These are phyloP conservation scores for Tetheella fluctuosa DNA, from an alignment of 2,888 invertebrate genomes.

Conservation along the genomic window DNA sequence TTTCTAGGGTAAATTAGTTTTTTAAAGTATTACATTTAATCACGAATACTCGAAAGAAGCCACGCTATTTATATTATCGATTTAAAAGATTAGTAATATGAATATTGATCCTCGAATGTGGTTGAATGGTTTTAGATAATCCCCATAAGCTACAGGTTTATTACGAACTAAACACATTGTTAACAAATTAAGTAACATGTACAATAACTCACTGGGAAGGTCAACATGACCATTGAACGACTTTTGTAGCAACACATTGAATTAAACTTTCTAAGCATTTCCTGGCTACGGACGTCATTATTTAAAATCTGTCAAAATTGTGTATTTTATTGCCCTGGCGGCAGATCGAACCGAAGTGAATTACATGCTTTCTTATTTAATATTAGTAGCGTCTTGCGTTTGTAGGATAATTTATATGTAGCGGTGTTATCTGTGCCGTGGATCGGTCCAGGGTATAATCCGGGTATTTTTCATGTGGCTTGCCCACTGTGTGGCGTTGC, in stretches of 20 bases:
- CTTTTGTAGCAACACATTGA: constrained; percentile 58
- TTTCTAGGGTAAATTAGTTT: constrained; percentile 39
- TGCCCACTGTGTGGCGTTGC: constrained; percentile 53
- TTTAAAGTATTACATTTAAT: constrained; percentile 47
- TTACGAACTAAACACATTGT: constrained; percentile 12
- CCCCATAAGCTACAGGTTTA: constrained; percentile 6
- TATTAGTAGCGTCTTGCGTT: constrained; percentile 80
- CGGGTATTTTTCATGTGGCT: constrained; percentile 80
- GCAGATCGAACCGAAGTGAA: constrained; percentile 77
- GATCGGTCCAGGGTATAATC: constrained; percentile 82
- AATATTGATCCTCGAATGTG: background rate
- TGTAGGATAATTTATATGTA: constrained; percentile 81
- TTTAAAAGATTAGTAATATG: background rate
- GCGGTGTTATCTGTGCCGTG: constrained; percentile 70
- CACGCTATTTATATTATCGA: constrained; percentile 13
- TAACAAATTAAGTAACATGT: constrained; percentile 36
- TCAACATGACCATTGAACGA: constrained; percentile 59
- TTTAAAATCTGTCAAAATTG: constrained; percentile 82
- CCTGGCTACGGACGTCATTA: constrained; percentile 81
- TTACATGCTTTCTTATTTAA: constrained; percentile 83
- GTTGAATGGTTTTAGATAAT: background rate
- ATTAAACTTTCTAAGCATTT: constrained; percentile 78
- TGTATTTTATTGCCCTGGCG: constrained; percentile 77
- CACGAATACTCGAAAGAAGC: constrained; percentile 37
- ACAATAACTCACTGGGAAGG: constrained; percentile 57